A percentile compares a stretch with the other conserved stretches of the same genome.
Evolutionary conservation across 2,888 invertebrate species (phyloP).

Genomic region (Synanthedon formicaeformis): DNA sequence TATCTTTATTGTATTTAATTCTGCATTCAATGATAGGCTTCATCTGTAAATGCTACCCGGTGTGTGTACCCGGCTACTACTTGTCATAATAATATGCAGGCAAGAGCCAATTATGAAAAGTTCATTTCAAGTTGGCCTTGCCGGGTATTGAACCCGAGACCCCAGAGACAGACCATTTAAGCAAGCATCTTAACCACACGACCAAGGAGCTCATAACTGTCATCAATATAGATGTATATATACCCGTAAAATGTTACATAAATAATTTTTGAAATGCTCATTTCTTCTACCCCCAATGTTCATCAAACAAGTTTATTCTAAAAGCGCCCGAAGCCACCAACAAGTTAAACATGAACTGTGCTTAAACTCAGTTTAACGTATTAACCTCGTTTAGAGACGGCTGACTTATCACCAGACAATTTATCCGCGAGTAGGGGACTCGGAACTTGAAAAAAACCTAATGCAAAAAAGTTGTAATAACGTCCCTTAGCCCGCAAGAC

Average conservation of each 20-base stretch:
- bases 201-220: too few relatives aligned
- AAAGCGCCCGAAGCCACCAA: constrained; percentile 9
- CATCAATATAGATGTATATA: neutral
- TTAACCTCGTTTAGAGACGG: constrained; percentile 44
- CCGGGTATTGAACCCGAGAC: too few relatives aligned
- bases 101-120: too few relatives aligned
- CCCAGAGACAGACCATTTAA: too few relatives aligned
- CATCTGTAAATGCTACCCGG: too few relatives aligned
- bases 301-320: constrained; percentile 1
- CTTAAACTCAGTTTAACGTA: constrained; percentile 58
- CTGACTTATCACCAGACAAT: constrained; percentile 57
- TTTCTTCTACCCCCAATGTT: constrained; percentile 21
- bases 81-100: too few relatives aligned
- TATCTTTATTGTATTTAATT: too few relatives aligned
- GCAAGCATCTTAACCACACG: too few relatives aligned
- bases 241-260: neutral
- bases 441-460: constrained; percentile 36
- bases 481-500: constrained; percentile 29
- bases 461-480: constrained; percentile 56
- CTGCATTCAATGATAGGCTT: too few relatives aligned
- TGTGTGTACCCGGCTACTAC: too few relatives aligned
- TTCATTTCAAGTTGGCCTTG: too few relatives aligned
- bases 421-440: constrained; percentile 35
- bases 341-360: constrained; percentile 29
- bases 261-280: constrained; percentile 12